A percentile compares a stretch with the other conserved stretches of the same genome.
phyloP scores from a whole-genome alignment of 2,113 vertebrate genomes.

The Odontophorus gujanensis region DNA sequence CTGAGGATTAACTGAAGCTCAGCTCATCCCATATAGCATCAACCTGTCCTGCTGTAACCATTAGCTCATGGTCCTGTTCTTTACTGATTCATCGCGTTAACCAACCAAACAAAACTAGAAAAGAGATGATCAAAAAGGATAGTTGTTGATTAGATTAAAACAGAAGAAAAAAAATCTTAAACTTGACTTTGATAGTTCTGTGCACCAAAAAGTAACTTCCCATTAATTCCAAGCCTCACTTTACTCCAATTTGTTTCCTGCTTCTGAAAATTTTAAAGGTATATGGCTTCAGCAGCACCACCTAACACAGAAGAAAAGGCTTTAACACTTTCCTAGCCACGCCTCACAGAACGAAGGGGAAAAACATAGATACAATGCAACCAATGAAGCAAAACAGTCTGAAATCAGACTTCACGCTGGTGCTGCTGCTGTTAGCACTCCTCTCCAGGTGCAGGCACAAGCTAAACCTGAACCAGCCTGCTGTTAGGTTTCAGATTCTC shows the following conservation, averaged over 20 bases:
- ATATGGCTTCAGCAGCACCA: neutral
- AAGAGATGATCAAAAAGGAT: neutral
- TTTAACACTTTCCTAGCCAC: neutral
- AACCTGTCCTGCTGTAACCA: neutral
- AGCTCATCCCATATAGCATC: neutral
- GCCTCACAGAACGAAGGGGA: neutral
- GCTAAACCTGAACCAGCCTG: neutral
- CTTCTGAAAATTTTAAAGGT: neutral
- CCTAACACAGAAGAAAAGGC: neutral
- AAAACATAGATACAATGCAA: rapidly evolving
- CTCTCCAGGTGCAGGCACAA: neutral
- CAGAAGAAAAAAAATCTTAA: neutral
- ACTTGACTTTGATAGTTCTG: neutral
- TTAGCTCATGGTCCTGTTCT: neutral
- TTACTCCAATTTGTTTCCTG: neutral
- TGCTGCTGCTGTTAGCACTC: neutral
- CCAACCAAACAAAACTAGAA: neutral
- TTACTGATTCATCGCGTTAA: neutral
- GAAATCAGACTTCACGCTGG: neutral
- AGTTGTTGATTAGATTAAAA: neutral
- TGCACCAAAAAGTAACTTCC: neutral
- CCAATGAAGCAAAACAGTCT: neutral
- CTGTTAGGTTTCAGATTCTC: neutral
- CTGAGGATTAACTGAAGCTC: neutral
- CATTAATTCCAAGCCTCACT: neutral